These are phyloP conservation scores for Coptodon rendalli DNA, from an alignment of 2,113 vertebrate species.

Conservation along the genomic window DNA sequence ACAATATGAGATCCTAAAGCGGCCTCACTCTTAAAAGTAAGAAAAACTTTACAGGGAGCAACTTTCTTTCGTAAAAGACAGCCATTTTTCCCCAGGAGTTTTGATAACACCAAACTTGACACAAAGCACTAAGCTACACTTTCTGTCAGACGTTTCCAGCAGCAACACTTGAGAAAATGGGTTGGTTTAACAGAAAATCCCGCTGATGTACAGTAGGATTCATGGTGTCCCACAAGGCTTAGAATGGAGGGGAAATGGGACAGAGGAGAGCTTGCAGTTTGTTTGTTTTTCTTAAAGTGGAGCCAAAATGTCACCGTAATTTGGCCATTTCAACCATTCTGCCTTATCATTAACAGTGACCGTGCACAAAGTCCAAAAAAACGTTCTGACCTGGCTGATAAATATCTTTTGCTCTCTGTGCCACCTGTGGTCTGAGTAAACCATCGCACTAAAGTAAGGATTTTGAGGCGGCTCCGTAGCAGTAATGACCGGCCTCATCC, in stretches of 20 bases:
- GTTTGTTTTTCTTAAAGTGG: background rate
- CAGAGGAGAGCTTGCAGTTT: background rate
- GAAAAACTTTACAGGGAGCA: background rate
- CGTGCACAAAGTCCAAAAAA: background rate
- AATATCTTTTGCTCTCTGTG: background rate
- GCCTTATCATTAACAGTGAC: conserved; percentile 5
- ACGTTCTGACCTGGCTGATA: background rate
- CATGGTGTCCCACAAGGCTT: background rate
- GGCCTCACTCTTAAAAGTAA: background rate
- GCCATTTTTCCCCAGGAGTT: background rate
- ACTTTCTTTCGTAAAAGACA: background rate
- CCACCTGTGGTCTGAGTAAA: background rate
- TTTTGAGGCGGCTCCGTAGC: background rate
- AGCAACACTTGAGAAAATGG: background rate
- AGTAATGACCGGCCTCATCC: background rate
- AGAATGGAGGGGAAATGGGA: background rate
- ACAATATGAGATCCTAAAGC: background rate
- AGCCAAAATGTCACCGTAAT: conserved; percentile 21
- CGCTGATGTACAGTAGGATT: background rate
- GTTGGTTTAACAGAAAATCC: background rate
- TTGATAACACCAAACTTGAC: background rate
- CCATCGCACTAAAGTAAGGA: background rate
- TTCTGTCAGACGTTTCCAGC: background rate
- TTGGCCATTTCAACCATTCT: background rate
- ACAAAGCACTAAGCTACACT: background rate